Evolutionary conservation across 2,888 invertebrate genomes (phyloP).

Genomic region (Holacanthella duospinosa): DNA sequence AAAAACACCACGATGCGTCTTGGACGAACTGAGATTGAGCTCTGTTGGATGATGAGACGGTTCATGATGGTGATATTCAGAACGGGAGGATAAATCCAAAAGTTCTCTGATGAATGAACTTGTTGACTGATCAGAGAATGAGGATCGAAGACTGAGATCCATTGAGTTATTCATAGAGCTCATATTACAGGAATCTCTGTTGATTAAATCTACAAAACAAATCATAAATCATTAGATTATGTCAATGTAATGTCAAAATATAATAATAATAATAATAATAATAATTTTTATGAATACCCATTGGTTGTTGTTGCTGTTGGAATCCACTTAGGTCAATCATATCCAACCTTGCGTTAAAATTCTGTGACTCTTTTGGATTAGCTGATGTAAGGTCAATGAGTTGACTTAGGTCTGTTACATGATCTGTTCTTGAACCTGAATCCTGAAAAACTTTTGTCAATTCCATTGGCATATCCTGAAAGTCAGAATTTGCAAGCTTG

Average conservation of each 20-base stretch:
- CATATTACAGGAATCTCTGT: neutral
- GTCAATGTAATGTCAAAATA: neutral
- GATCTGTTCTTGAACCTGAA: neutral
- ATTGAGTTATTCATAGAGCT: neutral
- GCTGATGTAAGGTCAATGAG: conserved; percentile 6
- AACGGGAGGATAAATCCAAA: conserved; percentile 22
- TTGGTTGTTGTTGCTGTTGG: conserved; percentile 4
- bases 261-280: neutral
- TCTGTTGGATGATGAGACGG: neutral
- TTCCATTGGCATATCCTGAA: conserved; percentile 37
- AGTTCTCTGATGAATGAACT: conserved; percentile 19
- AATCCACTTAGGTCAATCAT: conserved; percentile 24
- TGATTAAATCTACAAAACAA: neutral
- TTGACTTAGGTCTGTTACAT: neutral
- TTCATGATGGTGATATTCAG: neutral
- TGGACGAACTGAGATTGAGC: neutral
- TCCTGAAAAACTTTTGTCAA: conserved; percentile 32
- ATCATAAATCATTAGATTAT: neutral
- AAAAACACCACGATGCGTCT: neutral
- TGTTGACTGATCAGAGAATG: neutral
- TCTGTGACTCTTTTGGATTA: conserved; percentile 12
- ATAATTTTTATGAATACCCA: neutral
- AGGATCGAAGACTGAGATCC: neutral
- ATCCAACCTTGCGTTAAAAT: conserved; percentile 24
- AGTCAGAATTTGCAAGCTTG: conserved; percentile 22